These are phyloP conservation scores for Pitangus sulphuratus DNA, from an alignment of 2,797 vertebrate genomes.

Conservation along the genomic window DNA sequence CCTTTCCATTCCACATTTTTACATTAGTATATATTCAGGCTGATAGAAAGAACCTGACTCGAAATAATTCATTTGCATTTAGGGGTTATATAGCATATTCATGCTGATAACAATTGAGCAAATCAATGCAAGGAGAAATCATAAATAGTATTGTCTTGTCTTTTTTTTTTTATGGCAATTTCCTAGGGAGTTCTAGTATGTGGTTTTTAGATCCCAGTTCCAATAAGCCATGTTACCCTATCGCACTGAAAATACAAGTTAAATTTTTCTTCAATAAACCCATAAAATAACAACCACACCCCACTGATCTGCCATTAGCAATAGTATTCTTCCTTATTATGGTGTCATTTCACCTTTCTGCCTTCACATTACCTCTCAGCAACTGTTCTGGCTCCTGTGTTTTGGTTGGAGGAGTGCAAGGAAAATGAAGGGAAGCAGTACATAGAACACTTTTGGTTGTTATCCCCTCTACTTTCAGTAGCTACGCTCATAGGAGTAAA, in stretches of 20 bases:
- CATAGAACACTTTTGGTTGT: background rate
- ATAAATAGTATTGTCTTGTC: background rate
- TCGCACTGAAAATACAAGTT: background rate
- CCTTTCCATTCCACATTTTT: slow-evolving; percentile 36
- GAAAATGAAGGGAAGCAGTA: background rate
- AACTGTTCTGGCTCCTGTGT: background rate
- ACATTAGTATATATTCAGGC: background rate
- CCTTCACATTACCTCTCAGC: background rate
- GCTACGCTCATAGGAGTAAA: background rate
- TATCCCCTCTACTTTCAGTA: background rate
- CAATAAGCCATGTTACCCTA: background rate
- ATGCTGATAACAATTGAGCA: background rate
- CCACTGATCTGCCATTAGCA: background rate
- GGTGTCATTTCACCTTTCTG: background rate
- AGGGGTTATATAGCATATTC: background rate
- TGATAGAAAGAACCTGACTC: background rate
- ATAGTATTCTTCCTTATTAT: background rate
- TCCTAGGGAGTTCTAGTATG: background rate
- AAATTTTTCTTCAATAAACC: background rate
- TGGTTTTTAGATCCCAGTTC: background rate
- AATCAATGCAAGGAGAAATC: background rate
- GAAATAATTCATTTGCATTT: slow-evolving; percentile 32
- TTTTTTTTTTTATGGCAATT: background rate
- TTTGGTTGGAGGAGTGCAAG: background rate
- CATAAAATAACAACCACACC: background rate